Percentiles rank a stretch among this genome's conserved stretches.
Evolutionary conservation across 2,113 vertebrate genomes (phyloP).

Genomic region (Aspiorhynchus laticeps): DNA sequence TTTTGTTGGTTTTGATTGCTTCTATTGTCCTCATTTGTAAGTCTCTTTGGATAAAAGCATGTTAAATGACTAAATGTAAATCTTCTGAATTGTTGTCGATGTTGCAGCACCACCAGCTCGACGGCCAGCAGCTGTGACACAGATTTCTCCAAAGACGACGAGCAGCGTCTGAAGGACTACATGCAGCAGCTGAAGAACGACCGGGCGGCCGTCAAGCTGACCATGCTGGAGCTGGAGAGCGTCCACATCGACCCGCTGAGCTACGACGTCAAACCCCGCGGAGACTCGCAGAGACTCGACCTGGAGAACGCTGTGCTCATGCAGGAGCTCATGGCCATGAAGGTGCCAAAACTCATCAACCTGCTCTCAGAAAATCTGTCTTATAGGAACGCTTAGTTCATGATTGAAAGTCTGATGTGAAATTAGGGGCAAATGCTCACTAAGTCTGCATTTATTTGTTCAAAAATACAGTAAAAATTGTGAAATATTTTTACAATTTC

Average conservation of each 20-base stretch:
- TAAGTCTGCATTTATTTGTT: too few relatives aligned
- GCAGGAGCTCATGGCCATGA: slow-evolving; percentile 94
- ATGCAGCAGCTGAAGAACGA: slow-evolving; percentile 88
- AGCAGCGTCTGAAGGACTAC: slow-evolving; percentile 86
- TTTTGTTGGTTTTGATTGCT: too few relatives aligned
- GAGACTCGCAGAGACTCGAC: slow-evolving; percentile 86
- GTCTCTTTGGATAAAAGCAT: too few relatives aligned
- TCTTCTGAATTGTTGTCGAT: too few relatives aligned
- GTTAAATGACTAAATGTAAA: too few relatives aligned
- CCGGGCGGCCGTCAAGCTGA: slow-evolving; percentile 85
- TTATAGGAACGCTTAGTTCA: too few relatives aligned
- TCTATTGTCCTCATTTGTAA: too few relatives aligned
- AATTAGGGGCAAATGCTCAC: too few relatives aligned
- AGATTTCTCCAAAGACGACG: slow-evolving; percentile 87
- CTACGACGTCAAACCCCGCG: slow-evolving; percentile 82
- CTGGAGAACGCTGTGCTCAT: slow-evolving; percentile 88
- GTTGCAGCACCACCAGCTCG: slow-evolving; percentile 88
- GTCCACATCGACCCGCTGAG: slow-evolving; percentile 87
- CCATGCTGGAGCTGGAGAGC: slow-evolving; percentile 87
- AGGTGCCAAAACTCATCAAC: slow-evolving; percentile 68
- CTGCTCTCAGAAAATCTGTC: too few relatives aligned
- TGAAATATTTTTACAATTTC: too few relatives aligned
- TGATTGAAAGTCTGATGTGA: too few relatives aligned
- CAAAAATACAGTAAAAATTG: too few relatives aligned
- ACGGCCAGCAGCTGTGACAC: slow-evolving; percentile 88